A percentile compares a stretch with the other conserved stretches of the same genome.
Conservation (phyloP, 2,797 vertebrate genomes). For the Anguilla megastoma region DNA sequence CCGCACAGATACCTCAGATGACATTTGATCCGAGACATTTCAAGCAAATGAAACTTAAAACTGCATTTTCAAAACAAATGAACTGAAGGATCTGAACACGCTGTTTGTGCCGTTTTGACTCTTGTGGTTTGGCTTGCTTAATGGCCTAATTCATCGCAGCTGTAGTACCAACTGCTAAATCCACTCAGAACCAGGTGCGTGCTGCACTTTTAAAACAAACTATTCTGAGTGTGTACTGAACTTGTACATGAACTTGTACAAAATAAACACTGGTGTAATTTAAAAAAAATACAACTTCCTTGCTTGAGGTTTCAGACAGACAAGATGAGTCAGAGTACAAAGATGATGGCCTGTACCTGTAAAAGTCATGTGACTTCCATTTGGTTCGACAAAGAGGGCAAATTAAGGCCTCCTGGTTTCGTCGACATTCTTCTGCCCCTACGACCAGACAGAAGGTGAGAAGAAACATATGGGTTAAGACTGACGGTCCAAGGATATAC, state of each 20-base stretch:
- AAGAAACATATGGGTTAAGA: conserved; percentile 28
- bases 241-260: neutral
- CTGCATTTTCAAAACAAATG: neutral
- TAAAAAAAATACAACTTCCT: neutral
- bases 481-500: conserved; percentile 30
- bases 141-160: neutral
- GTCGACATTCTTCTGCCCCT: conserved; percentile 90
- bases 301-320: conserved; percentile 24
- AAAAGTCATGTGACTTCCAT: conserved; percentile 86
- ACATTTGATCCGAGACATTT: neutral
- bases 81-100: neutral
- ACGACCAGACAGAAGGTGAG: conserved; percentile 47
- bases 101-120: neutral
- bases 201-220: neutral
- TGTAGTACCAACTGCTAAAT: neutral
- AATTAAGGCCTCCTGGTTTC: conserved; percentile 85
- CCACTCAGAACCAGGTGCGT: conserved; percentile 16
- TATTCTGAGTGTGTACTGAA: neutral
- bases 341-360: conserved; percentile 67
- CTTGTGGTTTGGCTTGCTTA: neutral
- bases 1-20: neutral
- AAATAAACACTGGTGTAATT: neutral
- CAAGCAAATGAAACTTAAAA: conserved; percentile 1
- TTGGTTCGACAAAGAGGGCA: conserved; percentile 88
- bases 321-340: conserved; percentile 11